Conservation (phyloP, 2,113 vertebrate species). For the Terrapene triunguis region DNA sequence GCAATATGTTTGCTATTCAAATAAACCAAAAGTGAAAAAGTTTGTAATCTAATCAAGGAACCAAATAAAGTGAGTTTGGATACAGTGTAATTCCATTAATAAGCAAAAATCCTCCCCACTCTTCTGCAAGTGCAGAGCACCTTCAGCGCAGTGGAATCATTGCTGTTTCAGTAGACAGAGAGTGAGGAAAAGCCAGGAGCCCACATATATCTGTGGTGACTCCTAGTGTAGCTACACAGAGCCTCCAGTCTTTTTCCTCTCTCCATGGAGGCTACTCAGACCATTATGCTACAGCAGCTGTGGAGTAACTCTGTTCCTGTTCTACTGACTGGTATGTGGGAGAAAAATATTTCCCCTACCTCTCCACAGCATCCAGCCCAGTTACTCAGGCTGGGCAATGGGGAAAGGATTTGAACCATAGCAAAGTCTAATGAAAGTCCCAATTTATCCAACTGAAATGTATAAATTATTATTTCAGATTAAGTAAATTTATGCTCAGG, state of each 20-base stretch:
- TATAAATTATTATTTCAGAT: not conserved
- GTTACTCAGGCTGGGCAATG: not conserved
- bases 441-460: not conserved
- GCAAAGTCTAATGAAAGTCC: not conserved
- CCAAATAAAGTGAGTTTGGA: not conserved
- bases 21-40: not conserved
- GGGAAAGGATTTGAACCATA: not conserved
- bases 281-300: not conserved
- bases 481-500: not conserved
- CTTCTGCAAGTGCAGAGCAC: not conserved
- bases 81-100: not conserved
- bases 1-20: not conserved
- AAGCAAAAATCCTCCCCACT: not conserved
- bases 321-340: not conserved
- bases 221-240: not conserved
- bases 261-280: not conserved
- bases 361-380: not conserved
- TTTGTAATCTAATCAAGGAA: not conserved
- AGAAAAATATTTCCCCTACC: not conserved
- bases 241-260: not conserved
- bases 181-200: not conserved
- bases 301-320: not conserved
- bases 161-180: rapidly evolving
- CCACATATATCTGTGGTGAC: not conserved
- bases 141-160: not conserved